Evolutionary conservation across 2,797 vertebrate genomes (phyloP), one percentile per base, ranked within the genome.

Genomic region (Myioborus miniatus): DNA sequence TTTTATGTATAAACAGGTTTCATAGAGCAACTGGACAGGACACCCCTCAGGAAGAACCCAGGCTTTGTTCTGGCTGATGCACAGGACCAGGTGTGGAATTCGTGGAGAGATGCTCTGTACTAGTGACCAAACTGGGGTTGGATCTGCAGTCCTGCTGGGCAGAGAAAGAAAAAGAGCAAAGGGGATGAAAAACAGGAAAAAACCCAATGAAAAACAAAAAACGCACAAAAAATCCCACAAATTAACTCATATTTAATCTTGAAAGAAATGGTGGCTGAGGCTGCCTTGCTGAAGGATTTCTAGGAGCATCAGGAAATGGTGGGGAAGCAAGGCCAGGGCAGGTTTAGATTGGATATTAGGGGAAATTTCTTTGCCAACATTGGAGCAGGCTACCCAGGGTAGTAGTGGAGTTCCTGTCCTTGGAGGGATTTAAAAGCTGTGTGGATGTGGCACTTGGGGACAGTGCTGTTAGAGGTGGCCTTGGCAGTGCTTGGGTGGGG

Each of bases 161-260:
- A 15, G 23, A 15, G 34, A 70, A 74, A 6, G 15, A 24, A 44
- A 24, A 36, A 39, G 39, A 39, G 14, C 39, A 39, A 39, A 39
- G 46, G 10, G 3, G 5, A 4, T 11, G 13, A 20, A 49, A 24
- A 39, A 14, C 9, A 22, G 46, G 37, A 7, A 59, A 29, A 41
- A 0, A 3, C 1, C 1, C n/a, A 34, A 15, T 21, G 3, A 11
- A 36, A 27, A 52, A 12, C 6, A 29, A 52, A 52, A 23, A 24
- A 11, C 34, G 2, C n/a, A 30, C 15, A 15, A 21, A 49, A 70
- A 44, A 37, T 34, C 23, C 39, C 19, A n/a, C 15, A 9, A 44
- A 2, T 32, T 29, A 62, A 12, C 6, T 12, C 0, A 0, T 7
- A 11, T 62, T 90, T 72, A 34, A 56, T 37, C 52, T 44, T 47